These are phyloP conservation scores for Asteroscopus sphinx DNA, from an alignment of 2,888 invertebrate species.

Conservation along the genomic window DNA sequence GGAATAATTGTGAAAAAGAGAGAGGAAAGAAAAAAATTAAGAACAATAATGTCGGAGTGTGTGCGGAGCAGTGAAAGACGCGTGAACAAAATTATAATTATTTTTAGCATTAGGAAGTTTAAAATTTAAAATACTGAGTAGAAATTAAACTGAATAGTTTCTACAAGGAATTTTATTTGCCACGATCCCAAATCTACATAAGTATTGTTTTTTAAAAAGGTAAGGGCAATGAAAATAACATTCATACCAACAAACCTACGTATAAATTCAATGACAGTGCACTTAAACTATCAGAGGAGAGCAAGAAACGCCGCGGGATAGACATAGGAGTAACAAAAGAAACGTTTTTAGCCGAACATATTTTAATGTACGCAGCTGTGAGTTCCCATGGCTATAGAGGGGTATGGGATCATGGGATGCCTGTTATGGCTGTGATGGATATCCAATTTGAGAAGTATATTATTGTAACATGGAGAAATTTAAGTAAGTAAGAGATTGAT, in stretches of 20 bases:
- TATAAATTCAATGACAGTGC: constrained; percentile 46
- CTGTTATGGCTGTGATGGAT: constrained; percentile 42
- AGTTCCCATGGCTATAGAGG: constrained; percentile 39
- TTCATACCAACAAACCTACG: neutral
- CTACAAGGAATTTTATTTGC: too few species aligned
- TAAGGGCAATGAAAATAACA: too few species aligned
- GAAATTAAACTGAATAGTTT: too few species aligned
- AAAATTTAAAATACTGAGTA: too few species aligned
- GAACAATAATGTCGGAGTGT: too few species aligned
- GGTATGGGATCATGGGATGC: constrained; percentile 20
- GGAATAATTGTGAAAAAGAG: too few species aligned
- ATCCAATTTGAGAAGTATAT: constrained; percentile 38
- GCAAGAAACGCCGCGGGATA: constrained; percentile 54
- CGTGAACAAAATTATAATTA: too few species aligned
- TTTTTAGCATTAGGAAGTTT: too few species aligned
- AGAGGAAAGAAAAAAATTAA: too few species aligned
- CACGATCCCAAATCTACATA: too few species aligned
- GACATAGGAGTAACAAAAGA: constrained; percentile 53
- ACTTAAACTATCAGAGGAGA: constrained; percentile 55
- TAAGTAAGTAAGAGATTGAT: constrained; percentile 9
- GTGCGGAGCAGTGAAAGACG: too few species aligned
- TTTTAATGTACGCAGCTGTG: constrained; percentile 57
- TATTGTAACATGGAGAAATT: constrained; percentile 6
- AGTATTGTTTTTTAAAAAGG: too few species aligned
- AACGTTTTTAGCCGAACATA: constrained; percentile 57